Percentiles rank a stretch among this genome's conserved stretches.
Evolutionary conservation across 2,113 vertebrate species (phyloP).

Genomic region (Anolis sagrei): DNA sequence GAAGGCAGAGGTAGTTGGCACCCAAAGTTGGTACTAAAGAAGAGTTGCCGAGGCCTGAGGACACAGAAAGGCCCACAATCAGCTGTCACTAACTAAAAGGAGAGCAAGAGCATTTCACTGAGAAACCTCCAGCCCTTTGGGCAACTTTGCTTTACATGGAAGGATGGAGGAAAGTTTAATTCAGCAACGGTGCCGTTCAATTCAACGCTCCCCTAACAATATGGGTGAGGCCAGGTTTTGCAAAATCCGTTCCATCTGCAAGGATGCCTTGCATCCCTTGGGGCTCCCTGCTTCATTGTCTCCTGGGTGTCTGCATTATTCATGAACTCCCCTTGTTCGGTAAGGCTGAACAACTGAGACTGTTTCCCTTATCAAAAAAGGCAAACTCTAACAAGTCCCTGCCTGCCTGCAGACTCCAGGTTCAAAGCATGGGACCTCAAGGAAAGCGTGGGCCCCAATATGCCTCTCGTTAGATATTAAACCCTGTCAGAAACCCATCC

Average conservation of each 20-base stretch:
- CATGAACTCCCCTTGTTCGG: neutral
- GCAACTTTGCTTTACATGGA: neutral
- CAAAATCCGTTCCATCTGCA: too few relatives aligned
- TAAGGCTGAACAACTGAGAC: neutral
- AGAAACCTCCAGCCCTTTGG: neutral
- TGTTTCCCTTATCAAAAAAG: neutral
- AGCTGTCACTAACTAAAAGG: neutral
- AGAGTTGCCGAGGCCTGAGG: neutral
- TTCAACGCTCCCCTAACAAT: too few relatives aligned
- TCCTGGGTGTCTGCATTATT: neutral
- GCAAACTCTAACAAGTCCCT: neutral
- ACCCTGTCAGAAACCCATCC: neutral
- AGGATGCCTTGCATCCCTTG: too few relatives aligned
- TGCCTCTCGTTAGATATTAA: too few relatives aligned
- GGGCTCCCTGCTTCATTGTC: neutral
- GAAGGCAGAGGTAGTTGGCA: neutral
- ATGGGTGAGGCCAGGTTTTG: too few relatives aligned
- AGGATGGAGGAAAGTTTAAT: too few relatives aligned
- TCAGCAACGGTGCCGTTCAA: too few relatives aligned
- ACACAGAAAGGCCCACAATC: neutral
- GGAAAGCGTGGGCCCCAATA: neutral
- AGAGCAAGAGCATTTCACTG: too few relatives aligned
- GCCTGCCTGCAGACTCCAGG: neutral
- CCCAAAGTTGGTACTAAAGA: neutral
- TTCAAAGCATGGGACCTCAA: too few relatives aligned